These are phyloP conservation scores for Triplophysa siluroides DNA, from an alignment of 2,113 vertebrate genomes.

Conservation along the genomic window DNA sequence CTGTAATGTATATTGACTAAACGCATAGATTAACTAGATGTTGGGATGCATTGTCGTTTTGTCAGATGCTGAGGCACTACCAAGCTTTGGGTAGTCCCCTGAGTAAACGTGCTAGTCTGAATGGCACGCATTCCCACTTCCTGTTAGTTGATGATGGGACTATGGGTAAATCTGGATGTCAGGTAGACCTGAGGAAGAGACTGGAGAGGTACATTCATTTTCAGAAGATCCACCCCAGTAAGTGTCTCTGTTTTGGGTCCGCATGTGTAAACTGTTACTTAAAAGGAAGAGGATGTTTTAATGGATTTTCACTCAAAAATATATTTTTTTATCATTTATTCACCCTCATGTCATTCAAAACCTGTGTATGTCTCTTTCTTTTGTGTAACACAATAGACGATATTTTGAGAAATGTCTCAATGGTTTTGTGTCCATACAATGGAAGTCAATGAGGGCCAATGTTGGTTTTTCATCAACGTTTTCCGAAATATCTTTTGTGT, in stretches of 20 bases:
- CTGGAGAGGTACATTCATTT: constrained; percentile 87
- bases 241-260: constrained; percentile 61
- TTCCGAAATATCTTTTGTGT: too few relatives aligned
- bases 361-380: too few relatives aligned
- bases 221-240: constrained; percentile 90
- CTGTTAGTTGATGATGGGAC: constrained; percentile 93
- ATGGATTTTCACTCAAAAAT: too few relatives aligned
- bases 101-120: constrained; percentile 89
- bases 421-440: too few relatives aligned
- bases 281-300: neutral
- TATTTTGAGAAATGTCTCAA: too few relatives aligned
- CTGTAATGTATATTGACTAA: neutral
- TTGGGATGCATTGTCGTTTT: neutral
- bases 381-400: too few relatives aligned
- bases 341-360: too few relatives aligned
- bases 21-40: neutral
- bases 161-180: constrained; percentile 88
- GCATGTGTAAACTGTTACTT: neutral
- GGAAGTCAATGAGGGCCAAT: too few relatives aligned
- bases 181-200: constrained; percentile 84
- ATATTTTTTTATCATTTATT: too few relatives aligned
- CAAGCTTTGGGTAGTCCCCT: constrained; percentile 89
- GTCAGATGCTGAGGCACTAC: constrained; percentile 87
- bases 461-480: too few relatives aligned
- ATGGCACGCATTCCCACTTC: constrained; percentile 93